Percentiles rank a stretch among this genome's conserved stretches.
Evolutionary conservation across 53 echinoderm and acorn worm species (phyloP).

Genomic region (Henricia sp.): DNA sequence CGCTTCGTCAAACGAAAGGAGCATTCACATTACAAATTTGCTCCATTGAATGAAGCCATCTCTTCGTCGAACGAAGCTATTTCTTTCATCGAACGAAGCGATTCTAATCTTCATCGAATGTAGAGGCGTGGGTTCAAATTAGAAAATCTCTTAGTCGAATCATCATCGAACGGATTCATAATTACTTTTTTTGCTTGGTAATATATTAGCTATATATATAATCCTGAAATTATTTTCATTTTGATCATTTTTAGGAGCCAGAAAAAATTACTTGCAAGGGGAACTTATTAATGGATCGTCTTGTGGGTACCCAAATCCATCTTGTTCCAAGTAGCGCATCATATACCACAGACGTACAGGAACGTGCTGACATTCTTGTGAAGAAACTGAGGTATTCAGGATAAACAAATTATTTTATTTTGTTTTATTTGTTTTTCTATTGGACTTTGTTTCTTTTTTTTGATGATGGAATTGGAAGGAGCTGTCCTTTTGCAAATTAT

Average conservation of each 20-base stretch:
- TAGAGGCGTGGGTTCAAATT: not conserved
- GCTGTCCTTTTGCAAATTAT: no score
- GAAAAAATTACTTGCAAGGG: constrained; percentile 44
- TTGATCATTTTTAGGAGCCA: constrained; percentile 27
- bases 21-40: no score
- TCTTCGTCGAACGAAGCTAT: no score
- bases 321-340: constrained; percentile 55
- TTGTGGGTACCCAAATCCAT: constrained; percentile 69
- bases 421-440: not conserved
- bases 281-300: constrained; percentile 65
- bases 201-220: no score
- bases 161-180: not conserved
- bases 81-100: no score
- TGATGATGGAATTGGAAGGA: no score
- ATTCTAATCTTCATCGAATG: no score
- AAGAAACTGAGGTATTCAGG: constrained; percentile 55
- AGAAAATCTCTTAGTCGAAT: not conserved
- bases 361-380: constrained; percentile 50
- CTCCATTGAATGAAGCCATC: no score
- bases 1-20: no score
- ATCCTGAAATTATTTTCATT: not conserved
- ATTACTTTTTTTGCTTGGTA: not conserved
- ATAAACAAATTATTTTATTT: not conserved
- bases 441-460: no score
- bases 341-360: constrained; percentile 58